Evolutionary conservation across 2,113 vertebrate species (phyloP).

Genomic region (Acrocephalus kingi): DNA sequence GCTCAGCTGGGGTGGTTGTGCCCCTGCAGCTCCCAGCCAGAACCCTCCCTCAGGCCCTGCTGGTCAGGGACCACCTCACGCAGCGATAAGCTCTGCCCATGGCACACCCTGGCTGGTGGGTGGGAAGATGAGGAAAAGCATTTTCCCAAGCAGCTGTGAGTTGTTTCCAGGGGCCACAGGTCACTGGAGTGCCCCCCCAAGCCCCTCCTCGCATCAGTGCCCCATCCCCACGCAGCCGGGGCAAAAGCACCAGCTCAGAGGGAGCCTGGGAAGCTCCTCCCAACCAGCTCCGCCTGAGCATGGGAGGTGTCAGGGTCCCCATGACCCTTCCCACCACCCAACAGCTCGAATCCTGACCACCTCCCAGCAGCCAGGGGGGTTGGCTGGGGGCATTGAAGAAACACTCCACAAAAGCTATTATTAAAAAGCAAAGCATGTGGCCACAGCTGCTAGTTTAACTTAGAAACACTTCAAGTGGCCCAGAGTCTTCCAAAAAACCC

Average conservation of each 20-base stretch:
- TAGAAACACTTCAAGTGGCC: conserved; percentile 14
- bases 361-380: background rate
- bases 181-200: background rate
- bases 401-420: background rate
- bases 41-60: fast-evolving
- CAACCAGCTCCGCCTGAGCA: background rate
- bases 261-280: background rate
- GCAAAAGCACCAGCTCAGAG: background rate
- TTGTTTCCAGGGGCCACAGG: fast-evolving
- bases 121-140: background rate
- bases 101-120: background rate
- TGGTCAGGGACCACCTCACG: background rate
- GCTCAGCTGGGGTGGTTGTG: fast-evolving
- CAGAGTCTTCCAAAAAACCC: conserved; percentile 7
- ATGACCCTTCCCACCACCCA: background rate
- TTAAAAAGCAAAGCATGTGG: background rate
- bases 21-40: background rate
- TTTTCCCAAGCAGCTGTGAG: background rate
- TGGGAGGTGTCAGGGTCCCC: background rate
- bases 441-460: conserved; percentile 51
- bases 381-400: background rate
- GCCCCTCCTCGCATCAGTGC: no score
- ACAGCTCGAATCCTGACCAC: background rate
- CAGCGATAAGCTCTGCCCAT: background rate
- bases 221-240: background rate